Evolutionary conservation across 2,888 invertebrate species (phyloP), one percentile per base, ranked within the genome.

Genomic region (Latrodectus hesperus): DNA sequence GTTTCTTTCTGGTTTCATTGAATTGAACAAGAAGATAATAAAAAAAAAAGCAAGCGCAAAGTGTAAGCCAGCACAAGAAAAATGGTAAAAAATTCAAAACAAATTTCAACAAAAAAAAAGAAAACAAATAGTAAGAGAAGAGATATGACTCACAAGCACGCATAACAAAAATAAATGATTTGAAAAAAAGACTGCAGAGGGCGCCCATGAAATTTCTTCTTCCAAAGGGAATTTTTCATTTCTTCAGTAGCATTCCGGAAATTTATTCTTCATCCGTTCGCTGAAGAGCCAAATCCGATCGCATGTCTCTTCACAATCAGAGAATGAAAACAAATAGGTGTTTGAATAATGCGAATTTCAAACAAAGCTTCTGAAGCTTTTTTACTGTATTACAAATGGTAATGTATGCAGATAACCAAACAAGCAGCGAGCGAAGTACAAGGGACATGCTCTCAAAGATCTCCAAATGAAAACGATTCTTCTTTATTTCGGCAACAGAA

Each of bases 371-470:
- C 65, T 51, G 76, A 49, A 67, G 53, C 10, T 52, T 12, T 77
- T 49, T 68, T 17, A 38, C 55, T 17, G 68, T 67, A 65, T 64
- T 71, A 80, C 71, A 72, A 80, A 80, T 80, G 72, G 17, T 64
- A 72, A 80, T 64, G 17, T 80, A 80, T 80, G 80, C 51, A 71
- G 64, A 80, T 80, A 71, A n/a, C 51, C 22, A 60, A 12, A 65
- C 76, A 65, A 77, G 51, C 76, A 16, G 49, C 49, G n/a, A 49
- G 16, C 49, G 71, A 71, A 51, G n/a, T n/a, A 67, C 64, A 60
- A 9, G n/a, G 2, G 60, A n/a, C 12, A 60, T 11, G 10, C 12
- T 12, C n/a, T 16, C 14, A n/a, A 60, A 60, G 60, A 60, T 60
- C n/a, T 60, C n/a, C 16, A 60, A 60, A 60, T 60, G n/a, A 12